A percentile compares a stretch with the other conserved stretches of the same genome.
Evolutionary conservation across 1,140 invertebrate genomes (phyloP).

Genomic region (Drosophila ercepeae): DNA sequence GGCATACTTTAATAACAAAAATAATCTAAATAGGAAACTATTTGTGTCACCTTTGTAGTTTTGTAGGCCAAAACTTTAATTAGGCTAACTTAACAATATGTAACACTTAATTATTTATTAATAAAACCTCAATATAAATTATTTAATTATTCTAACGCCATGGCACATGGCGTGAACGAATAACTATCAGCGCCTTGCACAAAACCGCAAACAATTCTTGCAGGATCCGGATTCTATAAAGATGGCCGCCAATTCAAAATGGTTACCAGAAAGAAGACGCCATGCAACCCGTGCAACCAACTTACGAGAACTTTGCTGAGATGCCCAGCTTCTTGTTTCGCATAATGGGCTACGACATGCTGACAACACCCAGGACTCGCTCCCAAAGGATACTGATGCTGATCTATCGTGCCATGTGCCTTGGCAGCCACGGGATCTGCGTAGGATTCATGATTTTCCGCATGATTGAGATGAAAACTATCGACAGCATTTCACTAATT

Average conservation of each 20-base stretch:
- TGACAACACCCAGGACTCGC: background rate
- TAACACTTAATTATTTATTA: background rate
- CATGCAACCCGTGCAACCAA: slow-evolving; percentile 27
- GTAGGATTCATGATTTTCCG: slow-evolving; percentile 29
- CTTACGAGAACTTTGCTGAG: slow-evolving; percentile 42
- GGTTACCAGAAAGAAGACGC: slow-evolving; percentile 9
- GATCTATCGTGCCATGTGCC: slow-evolving; percentile 31
- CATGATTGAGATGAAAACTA: slow-evolving; percentile 26
- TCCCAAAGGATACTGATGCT: slow-evolving; percentile 3
- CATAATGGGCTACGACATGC: slow-evolving; percentile 40
- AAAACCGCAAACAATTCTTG: slow-evolving; percentile 29
- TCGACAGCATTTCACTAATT: slow-evolving; percentile 14
- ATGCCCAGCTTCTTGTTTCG: slow-evolving; percentile 19
- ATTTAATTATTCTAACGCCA: slow-evolving; percentile 16
- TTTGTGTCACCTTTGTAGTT: background rate
- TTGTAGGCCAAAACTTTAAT: too few species aligned
- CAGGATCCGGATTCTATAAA: slow-evolving; percentile 37
- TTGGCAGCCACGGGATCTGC: slow-evolving; percentile 16
- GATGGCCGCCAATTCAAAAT: background rate
- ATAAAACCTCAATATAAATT: slow-evolving; percentile 2
- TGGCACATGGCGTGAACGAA: too few species aligned
- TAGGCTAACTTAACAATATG: too few species aligned
- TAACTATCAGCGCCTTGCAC: too few species aligned
- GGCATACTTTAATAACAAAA: background rate
- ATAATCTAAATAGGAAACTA: background rate